phyloP scores from a whole-genome alignment of 2,113 vertebrate species.

The Oryzias javanicus region DNA sequence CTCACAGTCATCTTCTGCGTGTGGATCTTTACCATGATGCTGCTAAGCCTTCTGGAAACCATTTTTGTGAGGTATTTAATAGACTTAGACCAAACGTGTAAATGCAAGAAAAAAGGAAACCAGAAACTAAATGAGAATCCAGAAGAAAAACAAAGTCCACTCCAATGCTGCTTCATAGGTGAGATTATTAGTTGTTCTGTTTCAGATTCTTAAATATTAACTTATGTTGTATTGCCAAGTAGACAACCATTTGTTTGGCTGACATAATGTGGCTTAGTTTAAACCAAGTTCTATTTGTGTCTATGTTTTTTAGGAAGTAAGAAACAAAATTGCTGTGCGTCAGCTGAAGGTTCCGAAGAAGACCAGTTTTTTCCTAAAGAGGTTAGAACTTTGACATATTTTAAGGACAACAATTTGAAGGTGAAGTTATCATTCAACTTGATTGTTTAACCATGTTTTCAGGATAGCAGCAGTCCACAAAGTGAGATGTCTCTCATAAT shows the following conservation, averaged over 20 bases:
- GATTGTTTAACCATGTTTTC: background rate
- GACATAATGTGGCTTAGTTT: background rate
- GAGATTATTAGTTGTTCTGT: background rate
- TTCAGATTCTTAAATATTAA: background rate
- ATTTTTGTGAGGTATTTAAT: conserved; percentile 68
- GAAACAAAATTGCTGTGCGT: background rate
- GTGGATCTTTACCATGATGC: conserved; percentile 76
- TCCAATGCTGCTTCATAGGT: background rate
- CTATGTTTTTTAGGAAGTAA: background rate
- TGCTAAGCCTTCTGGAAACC: conserved; percentile 76
- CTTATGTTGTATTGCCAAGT: background rate
- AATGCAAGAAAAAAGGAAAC: background rate
- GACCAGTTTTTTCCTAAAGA: background rate
- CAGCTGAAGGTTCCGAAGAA: conserved; percentile 2
- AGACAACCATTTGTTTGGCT: background rate
- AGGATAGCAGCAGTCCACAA: conserved; percentile 10
- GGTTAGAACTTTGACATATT: background rate
- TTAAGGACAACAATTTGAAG: background rate
- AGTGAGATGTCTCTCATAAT: background rate
- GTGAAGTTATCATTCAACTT: background rate
- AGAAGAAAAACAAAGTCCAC: background rate
- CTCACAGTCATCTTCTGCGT: conserved; percentile 52
- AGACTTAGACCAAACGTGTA: conserved; percentile 32
- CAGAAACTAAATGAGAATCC: background rate
- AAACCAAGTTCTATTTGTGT: background rate